A percentile compares a stretch with the other conserved stretches of the same genome.
Conservation (phyloP, 2,888 invertebrate species). For the Drosophila atripex region DNA sequence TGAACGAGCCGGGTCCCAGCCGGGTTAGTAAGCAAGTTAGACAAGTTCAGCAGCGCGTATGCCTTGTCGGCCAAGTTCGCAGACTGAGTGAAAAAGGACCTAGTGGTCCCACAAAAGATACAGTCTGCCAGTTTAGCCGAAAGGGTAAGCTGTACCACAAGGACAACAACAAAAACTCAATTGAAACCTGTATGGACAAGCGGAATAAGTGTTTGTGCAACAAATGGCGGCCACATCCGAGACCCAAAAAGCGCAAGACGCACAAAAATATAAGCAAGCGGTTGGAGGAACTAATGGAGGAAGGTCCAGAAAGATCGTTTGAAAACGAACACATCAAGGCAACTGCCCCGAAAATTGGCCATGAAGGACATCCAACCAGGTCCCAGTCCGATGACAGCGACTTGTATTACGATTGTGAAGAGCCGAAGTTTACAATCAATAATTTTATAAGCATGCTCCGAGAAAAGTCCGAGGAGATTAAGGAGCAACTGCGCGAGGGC, state of each 20-base stretch:
- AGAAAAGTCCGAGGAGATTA: slow-evolving; percentile 5
- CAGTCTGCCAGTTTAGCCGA: neutral
- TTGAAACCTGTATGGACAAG: neutral
- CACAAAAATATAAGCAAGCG: neutral
- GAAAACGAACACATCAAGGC: neutral
- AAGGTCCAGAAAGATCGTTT: neutral
- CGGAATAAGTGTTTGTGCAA: neutral
- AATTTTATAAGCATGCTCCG: slow-evolving; percentile 3
- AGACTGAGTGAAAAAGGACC: neutral
- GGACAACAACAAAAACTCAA: neutral
- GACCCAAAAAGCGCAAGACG: neutral
- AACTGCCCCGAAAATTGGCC: neutral
- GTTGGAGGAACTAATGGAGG: neutral
- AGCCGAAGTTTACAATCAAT: neutral
- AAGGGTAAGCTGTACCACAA: slow-evolving; percentile 7
- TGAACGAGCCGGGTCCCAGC: neutral
- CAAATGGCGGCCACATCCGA: neutral
- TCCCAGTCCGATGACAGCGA: neutral
- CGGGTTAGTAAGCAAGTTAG: neutral
- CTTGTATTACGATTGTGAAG: neutral
- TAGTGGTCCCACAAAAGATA: neutral
- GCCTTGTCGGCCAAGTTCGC: slow-evolving; percentile 2
- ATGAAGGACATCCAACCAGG: neutral
- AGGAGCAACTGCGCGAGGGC: slow-evolving; percentile 5
- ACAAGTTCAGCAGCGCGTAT: neutral